Evolutionary conservation across 2,797 vertebrate genomes (phyloP), one percentile per base, ranked within the genome.

Genomic region (Helicolenus hilgendorfi): DNA sequence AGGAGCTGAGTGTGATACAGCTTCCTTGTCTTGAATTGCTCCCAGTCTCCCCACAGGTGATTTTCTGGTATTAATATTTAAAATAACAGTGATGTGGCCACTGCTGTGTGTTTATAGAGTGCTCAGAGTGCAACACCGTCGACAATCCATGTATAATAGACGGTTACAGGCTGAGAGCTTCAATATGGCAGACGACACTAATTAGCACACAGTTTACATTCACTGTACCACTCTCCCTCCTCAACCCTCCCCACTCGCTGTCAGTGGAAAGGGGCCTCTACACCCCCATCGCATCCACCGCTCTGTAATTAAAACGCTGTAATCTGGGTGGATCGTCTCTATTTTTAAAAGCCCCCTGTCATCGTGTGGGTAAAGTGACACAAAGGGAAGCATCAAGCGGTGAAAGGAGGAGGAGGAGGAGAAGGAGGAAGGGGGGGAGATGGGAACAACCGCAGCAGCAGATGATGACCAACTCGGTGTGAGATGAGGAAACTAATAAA

Each of bases 281-380:
- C 93, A 82, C 95, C 84, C 94, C 81, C 94, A 67, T 68, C 67
- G 81, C 84, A 91, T 94, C 94, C 84, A 86, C 92, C 94, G 95
- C 94, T 89, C 94, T 96, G 96, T 97, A 97, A 98, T 98, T 98
- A 97, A 98, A 97, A 96, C 83, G 69, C 93, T 95, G 93, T 96
- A 97, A 97, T 97, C 96, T 96, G 92, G 93, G 94, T 89, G 92
- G 91, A 94, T 95, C 82, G 90, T 82, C 84, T 95, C 96, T 98
- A 97, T 97, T 97, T 97, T 96, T 97, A 97, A 96, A 92, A 89
- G 85, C 85, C 89, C 86, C 81, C 80, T 86, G 85, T 94, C 95
- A 92, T 74, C 59, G 84, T 94, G 95, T 95, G 94, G 94, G 92
- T 85, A 93, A 94, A 88, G 86, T 77, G 90, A 94, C 89, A 92